phyloP scores from a whole-genome alignment of 2,888 invertebrate genomes.

The Tetrapedia diversipes region DNA sequence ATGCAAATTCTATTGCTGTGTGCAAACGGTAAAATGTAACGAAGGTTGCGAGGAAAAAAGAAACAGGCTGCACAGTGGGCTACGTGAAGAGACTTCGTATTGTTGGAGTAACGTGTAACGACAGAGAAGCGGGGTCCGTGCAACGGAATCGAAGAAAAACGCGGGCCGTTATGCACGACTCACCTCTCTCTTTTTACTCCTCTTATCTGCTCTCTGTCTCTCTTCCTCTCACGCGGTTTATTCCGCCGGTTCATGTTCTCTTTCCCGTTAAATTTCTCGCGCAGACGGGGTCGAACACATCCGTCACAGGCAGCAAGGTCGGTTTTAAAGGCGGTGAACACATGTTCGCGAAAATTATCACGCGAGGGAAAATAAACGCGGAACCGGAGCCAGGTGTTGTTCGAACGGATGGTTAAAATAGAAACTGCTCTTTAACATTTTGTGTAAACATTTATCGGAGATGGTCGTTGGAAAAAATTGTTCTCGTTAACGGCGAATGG shows the following conservation, averaged over 20 bases:
- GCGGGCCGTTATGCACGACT: slow-evolving; percentile 12
- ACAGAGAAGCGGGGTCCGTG: not conserved
- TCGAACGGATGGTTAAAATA: not conserved
- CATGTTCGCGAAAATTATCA: slow-evolving; percentile 11
- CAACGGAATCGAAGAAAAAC: slow-evolving; percentile 31
- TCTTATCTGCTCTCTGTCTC: not conserved
- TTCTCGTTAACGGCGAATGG: not conserved
- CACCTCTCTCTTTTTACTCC: slow-evolving; percentile 21
- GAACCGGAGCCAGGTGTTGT: not conserved
- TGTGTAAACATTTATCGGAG: not conserved
- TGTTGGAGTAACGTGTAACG: not conserved
- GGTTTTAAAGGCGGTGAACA: slow-evolving; percentile 6
- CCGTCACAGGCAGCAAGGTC: slow-evolving; percentile 36
- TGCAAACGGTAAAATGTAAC: slow-evolving; percentile 3
- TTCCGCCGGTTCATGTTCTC: slow-evolving; percentile 1
- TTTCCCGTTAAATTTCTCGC: slow-evolving; percentile 23
- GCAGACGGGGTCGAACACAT: slow-evolving; percentile 11
- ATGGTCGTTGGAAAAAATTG: not conserved
- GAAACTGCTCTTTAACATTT: no score
- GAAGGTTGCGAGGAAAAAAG: not conserved
- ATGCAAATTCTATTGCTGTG: not conserved
- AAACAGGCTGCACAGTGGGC: slow-evolving; percentile 23
- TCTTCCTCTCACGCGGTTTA: slow-evolving; percentile 6
- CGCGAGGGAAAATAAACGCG: not conserved
- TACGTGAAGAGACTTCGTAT: slow-evolving; percentile 3